Conservation (phyloP, 2,888 invertebrate species). For the Boloria selene region DNA sequence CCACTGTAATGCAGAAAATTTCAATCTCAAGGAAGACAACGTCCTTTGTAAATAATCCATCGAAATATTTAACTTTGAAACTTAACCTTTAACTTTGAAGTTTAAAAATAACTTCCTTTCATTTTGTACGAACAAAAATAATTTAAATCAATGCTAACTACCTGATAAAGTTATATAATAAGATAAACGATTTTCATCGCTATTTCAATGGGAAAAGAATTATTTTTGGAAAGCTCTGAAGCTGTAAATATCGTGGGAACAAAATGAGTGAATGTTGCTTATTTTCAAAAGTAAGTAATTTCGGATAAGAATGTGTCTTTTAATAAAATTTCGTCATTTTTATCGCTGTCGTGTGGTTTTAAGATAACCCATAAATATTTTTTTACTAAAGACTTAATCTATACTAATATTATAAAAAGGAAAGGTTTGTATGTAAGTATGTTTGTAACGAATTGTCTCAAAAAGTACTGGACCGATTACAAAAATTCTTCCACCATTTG, state of each 20-base stretch:
- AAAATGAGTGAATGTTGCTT: background rate
- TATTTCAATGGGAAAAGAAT: background rate
- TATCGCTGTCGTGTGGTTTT: background rate
- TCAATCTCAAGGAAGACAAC: no score
- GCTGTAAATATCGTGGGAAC: background rate
- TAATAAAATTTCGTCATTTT: background rate
- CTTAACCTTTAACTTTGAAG: slow-evolving; percentile 1
- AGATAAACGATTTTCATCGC: background rate
- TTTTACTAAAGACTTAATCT: no score
- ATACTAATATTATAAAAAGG: no score
- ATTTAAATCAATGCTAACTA: slow-evolving; percentile 3
- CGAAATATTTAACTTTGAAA: background rate
- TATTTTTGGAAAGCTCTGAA: background rate
- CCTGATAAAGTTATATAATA: background rate
- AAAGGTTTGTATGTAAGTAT: no score
- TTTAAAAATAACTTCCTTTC: slow-evolving; percentile 1
- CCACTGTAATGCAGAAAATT: no score
- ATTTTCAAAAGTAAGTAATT: background rate
- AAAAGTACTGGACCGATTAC: no score
- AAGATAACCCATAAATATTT: no score
- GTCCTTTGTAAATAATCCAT: no score
- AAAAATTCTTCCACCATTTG: no score
- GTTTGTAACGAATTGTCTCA: no score
- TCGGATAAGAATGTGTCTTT: background rate
- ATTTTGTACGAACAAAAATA: background rate